Evolutionary conservation across 2,797 vertebrate species (phyloP).

Genomic region (Darevskia mixta): DNA sequence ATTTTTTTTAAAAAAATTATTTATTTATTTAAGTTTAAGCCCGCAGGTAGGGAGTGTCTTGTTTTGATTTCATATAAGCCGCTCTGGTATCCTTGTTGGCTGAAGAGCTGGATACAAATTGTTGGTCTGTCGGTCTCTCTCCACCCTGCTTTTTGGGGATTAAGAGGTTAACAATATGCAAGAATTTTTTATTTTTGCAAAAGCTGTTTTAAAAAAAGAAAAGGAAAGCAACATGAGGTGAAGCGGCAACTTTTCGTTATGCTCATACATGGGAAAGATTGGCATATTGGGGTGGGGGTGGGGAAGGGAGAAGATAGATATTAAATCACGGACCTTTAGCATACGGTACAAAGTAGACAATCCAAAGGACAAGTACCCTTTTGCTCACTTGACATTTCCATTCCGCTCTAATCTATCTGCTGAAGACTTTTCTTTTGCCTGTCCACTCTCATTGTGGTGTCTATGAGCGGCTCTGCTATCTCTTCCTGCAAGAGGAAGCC

Average conservation of each 20-base stretch:
- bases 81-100: too few relatives aligned
- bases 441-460: neutral
- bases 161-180: too few relatives aligned
- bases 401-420: neutral
- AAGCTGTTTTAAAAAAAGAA: neutral
- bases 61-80: too few relatives aligned
- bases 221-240: neutral
- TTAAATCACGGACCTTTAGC: constrained; percentile 13
- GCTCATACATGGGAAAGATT: neutral
- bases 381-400: constrained; percentile 19
- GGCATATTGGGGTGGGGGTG: neutral
- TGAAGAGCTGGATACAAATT: too few relatives aligned
- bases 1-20: too few relatives aligned
- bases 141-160: too few relatives aligned
- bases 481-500: neutral
- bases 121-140: too few relatives aligned
- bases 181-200: neutral
- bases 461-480: neutral
- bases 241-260: neutral
- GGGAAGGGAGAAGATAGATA: neutral
- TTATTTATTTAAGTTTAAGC: too few relatives aligned
- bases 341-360: neutral
- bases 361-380: neutral
- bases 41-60: too few relatives aligned
- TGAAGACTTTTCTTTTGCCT: neutral